Conservation (phyloP, 2,888 invertebrate species). For the Conchocele bisecta region DNA sequence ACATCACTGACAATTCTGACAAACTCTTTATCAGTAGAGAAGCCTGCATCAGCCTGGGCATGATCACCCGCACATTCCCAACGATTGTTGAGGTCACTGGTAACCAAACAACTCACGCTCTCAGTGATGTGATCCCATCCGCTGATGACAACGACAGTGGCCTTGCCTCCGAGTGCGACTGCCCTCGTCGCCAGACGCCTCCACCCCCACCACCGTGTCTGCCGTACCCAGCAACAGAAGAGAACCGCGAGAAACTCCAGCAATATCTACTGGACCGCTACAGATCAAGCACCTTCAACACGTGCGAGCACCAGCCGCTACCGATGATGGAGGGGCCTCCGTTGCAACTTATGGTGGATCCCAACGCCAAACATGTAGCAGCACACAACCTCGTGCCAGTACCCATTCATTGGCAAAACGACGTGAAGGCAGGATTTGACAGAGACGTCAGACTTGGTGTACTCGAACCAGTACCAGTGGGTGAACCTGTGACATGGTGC, state of each 20-base stretch:
- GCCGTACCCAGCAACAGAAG: constrained; percentile 54
- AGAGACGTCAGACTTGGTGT: constrained; percentile 66
- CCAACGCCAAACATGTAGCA: constrained; percentile 59
- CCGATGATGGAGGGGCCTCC: constrained; percentile 62
- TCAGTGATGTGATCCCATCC: no score
- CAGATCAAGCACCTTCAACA: constrained; percentile 67
- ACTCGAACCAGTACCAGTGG: constrained; percentile 60
- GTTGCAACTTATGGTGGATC: constrained; percentile 62
- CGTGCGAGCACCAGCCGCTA: constrained; percentile 63
- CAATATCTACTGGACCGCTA: constrained; percentile 60
- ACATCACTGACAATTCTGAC: no score
- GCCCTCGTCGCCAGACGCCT: no score
- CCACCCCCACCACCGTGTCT: no score
- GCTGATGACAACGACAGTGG: no score
- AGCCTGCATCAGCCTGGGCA: no score
- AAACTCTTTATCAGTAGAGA: no score
- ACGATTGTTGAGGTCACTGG: no score
- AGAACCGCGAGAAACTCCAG: constrained; percentile 44
- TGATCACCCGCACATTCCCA: no score
- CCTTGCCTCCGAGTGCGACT: no score
- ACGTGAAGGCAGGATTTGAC: constrained; percentile 65
- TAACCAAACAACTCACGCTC: no score
- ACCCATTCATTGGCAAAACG: constrained; percentile 67
- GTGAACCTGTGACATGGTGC: constrained; percentile 66
- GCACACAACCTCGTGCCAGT: constrained; percentile 67